Conservation (phyloP, 2,797 vertebrate genomes). For the Chelidonichthys spinosus region DNA sequence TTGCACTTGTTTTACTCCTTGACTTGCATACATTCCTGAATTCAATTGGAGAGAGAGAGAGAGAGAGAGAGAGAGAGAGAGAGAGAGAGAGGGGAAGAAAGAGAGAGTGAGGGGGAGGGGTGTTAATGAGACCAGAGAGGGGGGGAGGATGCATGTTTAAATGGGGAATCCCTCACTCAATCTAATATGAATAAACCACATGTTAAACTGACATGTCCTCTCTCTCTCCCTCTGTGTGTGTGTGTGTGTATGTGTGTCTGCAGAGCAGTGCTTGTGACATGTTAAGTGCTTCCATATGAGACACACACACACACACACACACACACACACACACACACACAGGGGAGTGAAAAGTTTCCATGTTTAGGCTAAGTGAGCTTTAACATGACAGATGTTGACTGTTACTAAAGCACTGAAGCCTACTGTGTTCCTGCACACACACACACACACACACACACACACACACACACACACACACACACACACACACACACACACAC, state of each 20-base stretch:
- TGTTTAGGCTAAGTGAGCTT: conserved; percentile 73
- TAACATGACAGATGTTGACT: conserved; percentile 78
- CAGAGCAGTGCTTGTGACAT: conserved; percentile 21
- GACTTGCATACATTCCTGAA: conserved; percentile 27
- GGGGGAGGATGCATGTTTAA: background rate
- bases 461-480: conserved; percentile 20
- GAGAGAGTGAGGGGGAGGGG: background rate
- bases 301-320: conserved; percentile 27
- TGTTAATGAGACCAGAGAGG: too few relatives aligned
- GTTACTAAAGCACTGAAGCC: conserved; percentile 56
- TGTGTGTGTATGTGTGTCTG: conserved; percentile 20
- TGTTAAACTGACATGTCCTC: conserved; percentile 34
- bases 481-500: conserved; percentile 17
- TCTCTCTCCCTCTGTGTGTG: background rate
- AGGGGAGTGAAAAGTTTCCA: conserved; percentile 70
- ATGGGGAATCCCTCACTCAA: conserved; percentile 63
- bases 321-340: conserved; percentile 27
- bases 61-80: background rate
- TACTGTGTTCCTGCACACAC: conserved; percentile 26
- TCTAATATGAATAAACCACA: conserved; percentile 66
- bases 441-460: conserved; percentile 31
- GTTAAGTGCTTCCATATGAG: conserved; percentile 67
- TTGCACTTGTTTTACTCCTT: background rate
- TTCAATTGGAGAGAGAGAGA: background rate
- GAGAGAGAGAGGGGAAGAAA: background rate